phyloP scores from a whole-genome alignment of 2,888 invertebrate genomes.

The Drosophila phalerata region DNA sequence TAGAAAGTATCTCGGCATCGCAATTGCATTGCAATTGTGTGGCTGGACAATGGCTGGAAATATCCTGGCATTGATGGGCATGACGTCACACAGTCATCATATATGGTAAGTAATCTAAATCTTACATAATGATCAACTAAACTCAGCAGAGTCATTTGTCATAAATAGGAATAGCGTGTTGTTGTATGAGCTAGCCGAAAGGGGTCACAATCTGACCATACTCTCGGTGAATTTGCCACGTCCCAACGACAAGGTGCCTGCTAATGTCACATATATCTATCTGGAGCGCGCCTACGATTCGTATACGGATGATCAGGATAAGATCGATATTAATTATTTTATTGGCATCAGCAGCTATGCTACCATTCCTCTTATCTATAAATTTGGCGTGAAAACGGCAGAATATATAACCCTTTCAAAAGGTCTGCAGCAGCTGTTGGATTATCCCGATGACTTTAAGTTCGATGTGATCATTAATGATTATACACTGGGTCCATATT shows the following conservation, averaged over 20 bases:
- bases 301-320: slow-evolving; percentile 17
- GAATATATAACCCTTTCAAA: slow-evolving; percentile 46
- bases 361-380: slow-evolving; percentile 39
- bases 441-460: slow-evolving; percentile 75
- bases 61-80: slow-evolving; percentile 64
- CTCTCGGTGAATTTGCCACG: slow-evolving; percentile 61
- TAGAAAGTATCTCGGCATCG: slow-evolving; percentile 4
- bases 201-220: slow-evolving; percentile 69
- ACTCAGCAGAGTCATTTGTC: neutral
- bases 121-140: neutral
- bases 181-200: slow-evolving; percentile 51
- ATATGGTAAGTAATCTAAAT: slow-evolving; percentile 51
- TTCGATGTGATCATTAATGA: slow-evolving; percentile 83
- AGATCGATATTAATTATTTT: slow-evolving; percentile 32
- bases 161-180: slow-evolving; percentile 62
- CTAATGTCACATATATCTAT: slow-evolving; percentile 71
- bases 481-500: slow-evolving; percentile 73
- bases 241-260: slow-evolving; percentile 38
- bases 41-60: slow-evolving; percentile 39
- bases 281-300: slow-evolving; percentile 67
- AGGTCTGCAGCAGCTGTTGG: slow-evolving; percentile 63
- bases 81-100: slow-evolving; percentile 69
- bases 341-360: slow-evolving; percentile 43
- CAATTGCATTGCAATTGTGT: slow-evolving; percentile 26
- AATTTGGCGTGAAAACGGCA: slow-evolving; percentile 38